Conservation (phyloP, 2,797 vertebrate genomes). For the Octomys mimax region DNA sequence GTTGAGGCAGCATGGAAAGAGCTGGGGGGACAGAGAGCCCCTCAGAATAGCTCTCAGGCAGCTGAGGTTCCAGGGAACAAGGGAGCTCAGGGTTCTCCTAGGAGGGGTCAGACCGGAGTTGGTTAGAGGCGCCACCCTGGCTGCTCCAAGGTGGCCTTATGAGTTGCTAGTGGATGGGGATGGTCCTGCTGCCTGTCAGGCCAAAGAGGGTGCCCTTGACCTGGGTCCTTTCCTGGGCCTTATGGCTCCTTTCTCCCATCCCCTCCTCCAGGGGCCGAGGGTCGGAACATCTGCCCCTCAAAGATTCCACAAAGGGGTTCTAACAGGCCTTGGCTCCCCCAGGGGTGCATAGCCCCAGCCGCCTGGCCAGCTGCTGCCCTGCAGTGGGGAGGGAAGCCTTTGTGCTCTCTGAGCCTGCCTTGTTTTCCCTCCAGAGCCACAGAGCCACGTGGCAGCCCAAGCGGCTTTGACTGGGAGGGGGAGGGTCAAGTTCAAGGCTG, state of each 20-base stretch:
- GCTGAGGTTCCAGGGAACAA: neutral
- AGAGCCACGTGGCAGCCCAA: neutral
- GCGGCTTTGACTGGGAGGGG: neutral
- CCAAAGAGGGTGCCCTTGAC: neutral
- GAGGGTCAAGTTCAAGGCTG: neutral
- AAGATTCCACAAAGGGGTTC: constrained; percentile 1
- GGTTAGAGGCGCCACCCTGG: neutral
- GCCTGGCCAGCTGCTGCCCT: constrained; percentile 47
- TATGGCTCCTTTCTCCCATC: neutral
- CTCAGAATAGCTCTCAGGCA: neutral
- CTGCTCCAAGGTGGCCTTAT: neutral
- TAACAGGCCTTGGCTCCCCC: constrained; percentile 15
- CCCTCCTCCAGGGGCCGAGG: neutral
- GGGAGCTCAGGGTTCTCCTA: neutral
- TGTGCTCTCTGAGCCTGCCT: constrained; percentile 48
- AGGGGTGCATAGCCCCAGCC: neutral
- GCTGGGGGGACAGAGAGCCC: neutral
- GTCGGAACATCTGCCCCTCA: constrained; percentile 46
- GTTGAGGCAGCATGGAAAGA: neutral
- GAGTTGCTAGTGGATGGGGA: neutral
- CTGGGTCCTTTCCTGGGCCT: neutral
- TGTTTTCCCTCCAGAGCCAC: neutral
- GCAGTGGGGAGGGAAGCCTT: neutral
- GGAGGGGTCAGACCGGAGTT: neutral
- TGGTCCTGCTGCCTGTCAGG: neutral